phyloP scores from a whole-genome alignment of 2,888 invertebrate species.

The Leistus spinibarbis region DNA sequence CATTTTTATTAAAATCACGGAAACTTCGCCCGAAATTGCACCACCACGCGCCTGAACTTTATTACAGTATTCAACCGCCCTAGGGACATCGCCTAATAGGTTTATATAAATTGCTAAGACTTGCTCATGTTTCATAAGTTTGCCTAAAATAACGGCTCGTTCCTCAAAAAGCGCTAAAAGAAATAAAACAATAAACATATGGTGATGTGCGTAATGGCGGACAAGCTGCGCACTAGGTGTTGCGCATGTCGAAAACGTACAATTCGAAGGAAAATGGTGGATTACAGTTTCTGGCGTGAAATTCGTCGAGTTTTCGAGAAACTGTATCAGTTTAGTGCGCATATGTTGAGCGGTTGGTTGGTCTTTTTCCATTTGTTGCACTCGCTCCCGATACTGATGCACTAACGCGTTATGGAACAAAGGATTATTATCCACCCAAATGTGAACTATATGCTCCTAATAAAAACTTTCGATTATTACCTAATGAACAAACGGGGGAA shows the following conservation, averaged over 20 bases:
- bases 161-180: slow-evolving; percentile 80
- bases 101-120: slow-evolving; percentile 92
- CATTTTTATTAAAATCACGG: slow-evolving; percentile 54
- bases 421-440: slow-evolving; percentile 85
- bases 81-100: slow-evolving; percentile 80
- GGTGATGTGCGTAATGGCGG: not conserved
- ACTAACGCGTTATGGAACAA: slow-evolving; percentile 90
- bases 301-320: slow-evolving; percentile 78
- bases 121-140: slow-evolving; percentile 89
- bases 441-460: slow-evolving; percentile 86
- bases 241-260: no score
- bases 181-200: not conserved
- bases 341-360: slow-evolving; percentile 61
- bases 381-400: slow-evolving; percentile 84
- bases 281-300: slow-evolving; percentile 89
- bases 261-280: slow-evolving; percentile 83
- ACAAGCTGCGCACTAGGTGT: no score
- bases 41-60: slow-evolving; percentile 63
- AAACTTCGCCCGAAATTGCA: slow-evolving; percentile 47
- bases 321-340: slow-evolving; percentile 71
- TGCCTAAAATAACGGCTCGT: slow-evolving; percentile 90
- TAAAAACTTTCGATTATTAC: slow-evolving; percentile 24
- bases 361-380: slow-evolving; percentile 50
- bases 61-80: slow-evolving; percentile 86
- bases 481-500: not conserved